Evolutionary conservation across 53 echinoderm and acorn worm genomes (phyloP).

Genomic region (Paelopatides confundens): DNA sequence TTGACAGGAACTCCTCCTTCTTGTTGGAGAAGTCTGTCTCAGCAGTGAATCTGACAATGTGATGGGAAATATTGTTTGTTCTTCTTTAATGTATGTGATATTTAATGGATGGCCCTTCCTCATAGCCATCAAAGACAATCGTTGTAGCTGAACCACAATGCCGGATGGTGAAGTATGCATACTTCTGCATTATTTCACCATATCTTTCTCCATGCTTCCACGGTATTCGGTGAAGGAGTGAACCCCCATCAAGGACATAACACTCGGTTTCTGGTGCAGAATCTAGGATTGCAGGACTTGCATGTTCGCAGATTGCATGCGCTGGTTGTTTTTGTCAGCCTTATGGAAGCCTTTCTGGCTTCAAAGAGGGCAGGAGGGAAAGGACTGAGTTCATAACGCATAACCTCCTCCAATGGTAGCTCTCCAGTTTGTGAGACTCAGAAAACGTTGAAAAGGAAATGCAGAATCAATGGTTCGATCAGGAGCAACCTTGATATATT

Average conservation of each 20-base stretch:
- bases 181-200: no score
- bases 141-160: constrained; percentile 38
- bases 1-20: no score
- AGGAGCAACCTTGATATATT: no score
- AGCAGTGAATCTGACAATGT: no score
- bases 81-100: background rate
- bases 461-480: constrained; percentile 27
- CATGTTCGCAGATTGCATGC: no score
- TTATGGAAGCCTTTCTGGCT: constrained; percentile 27
- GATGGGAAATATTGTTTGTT: no score
- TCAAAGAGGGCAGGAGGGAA: no score
- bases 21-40: no score
- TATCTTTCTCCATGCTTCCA: constrained; percentile 49
- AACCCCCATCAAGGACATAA: background rate
- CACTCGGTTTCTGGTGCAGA: constrained; percentile 13
- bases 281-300: constrained; percentile 25
- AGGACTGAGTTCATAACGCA: constrained; percentile 56
- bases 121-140: constrained; percentile 22
- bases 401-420: constrained; percentile 14
- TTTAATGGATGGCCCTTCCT: background rate
- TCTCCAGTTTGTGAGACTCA: no score
- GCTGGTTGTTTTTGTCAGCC: constrained; percentile 48
- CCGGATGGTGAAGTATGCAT: constrained; percentile 45
- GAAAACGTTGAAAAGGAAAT: no score
- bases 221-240: background rate